Percentiles rank a stretch among this genome's conserved stretches.
Evolutionary conservation across 2,888 invertebrate genomes (phyloP).

Genomic region (Perdita meconis): DNA sequence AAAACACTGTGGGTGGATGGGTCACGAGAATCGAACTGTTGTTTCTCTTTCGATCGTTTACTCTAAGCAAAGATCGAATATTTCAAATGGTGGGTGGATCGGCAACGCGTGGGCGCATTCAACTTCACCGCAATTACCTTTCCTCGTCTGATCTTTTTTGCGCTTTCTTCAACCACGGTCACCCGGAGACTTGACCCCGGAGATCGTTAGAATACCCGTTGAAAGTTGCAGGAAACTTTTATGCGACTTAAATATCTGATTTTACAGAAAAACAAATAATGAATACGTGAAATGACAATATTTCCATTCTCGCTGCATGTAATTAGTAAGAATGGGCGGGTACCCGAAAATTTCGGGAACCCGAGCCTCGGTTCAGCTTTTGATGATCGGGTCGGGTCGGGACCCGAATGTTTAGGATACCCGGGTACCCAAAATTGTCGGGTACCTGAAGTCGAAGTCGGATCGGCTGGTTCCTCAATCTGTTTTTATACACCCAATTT

Average conservation of each 20-base stretch:
- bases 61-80: conserved; percentile 49
- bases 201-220: conserved; percentile 1
- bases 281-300: no score
- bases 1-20: conserved; percentile 5
- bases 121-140: conserved; percentile 54
- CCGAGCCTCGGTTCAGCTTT: no score
- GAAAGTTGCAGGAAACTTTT: conserved; percentile 8
- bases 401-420: no score
- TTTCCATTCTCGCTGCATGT: no score
- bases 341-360: no score
- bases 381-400: no score
- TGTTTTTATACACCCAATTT: no score
- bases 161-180: conserved; percentile 34
- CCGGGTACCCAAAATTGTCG: no score
- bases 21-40: conserved; percentile 26
- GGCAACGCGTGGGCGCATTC: conserved; percentile 50
- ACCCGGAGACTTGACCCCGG: conserved; percentile 28
- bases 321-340: no score
- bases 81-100: conserved; percentile 52
- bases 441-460: no score
- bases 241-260: background rate
- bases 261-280: no score
- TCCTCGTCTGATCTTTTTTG: conserved; percentile 49
- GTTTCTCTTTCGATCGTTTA: conserved; percentile 37
- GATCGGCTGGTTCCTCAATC: no score